phyloP scores from a whole-genome alignment of 2,113 vertebrate genomes.

The Trachemys scripta region DNA sequence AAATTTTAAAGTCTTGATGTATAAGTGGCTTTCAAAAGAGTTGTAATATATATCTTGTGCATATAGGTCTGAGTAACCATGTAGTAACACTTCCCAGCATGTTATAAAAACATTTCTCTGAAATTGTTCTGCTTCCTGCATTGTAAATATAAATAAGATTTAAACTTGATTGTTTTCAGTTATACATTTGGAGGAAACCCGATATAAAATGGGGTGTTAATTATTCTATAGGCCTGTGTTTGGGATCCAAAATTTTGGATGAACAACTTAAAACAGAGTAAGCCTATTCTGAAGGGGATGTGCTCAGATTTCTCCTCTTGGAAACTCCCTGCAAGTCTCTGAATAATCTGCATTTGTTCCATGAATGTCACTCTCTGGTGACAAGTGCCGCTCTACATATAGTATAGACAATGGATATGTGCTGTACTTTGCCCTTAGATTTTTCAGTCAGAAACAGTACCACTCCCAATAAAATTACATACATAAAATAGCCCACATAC shows the following conservation, averaged over 20 bases:
- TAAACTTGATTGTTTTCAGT: not conserved
- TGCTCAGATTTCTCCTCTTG: no score
- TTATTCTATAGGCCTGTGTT: not conserved
- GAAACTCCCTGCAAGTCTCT: no score
- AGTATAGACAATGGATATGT: no score
- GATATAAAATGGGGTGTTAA: not conserved
- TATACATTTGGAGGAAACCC: not conserved
- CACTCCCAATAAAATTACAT: no score
- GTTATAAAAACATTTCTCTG: not conserved
- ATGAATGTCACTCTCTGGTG: no score
- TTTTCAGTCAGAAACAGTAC: no score
- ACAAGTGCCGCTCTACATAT: no score
- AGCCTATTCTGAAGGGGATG: not conserved
- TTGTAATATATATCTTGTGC: not conserved
- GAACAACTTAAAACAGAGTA: not conserved
- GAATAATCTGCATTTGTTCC: no score
- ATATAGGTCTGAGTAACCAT: not conserved
- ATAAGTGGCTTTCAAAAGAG: not conserved
- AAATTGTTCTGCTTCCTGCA: slow-evolving; percentile 32
- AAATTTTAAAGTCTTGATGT: not conserved
- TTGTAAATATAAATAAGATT: slow-evolving; percentile 4
- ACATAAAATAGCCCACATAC: no score
- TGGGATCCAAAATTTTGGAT: not conserved
- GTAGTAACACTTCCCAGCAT: not conserved
- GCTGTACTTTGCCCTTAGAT: no score